phyloP scores from a whole-genome alignment of 2,888 invertebrate species.

The Xestia xanthographa region DNA sequence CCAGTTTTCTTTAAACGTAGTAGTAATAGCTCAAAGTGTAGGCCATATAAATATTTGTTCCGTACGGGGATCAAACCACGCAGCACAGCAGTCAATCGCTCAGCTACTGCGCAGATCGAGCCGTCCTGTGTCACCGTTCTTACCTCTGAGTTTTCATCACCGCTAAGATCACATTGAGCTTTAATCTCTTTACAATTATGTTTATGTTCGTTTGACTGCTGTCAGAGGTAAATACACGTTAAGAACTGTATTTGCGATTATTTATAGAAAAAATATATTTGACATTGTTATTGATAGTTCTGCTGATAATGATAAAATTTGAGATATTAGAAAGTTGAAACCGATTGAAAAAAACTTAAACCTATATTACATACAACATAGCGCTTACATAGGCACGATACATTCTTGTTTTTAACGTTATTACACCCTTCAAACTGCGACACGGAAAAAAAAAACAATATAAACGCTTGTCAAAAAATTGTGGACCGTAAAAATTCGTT shows the following conservation, averaged over 20 bases:
- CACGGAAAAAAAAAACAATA: not conserved
- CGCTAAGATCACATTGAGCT: not conserved
- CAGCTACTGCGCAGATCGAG: no score
- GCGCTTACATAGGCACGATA: not conserved
- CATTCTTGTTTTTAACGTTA: not conserved
- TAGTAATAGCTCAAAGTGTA: no score
- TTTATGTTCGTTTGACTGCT: not conserved
- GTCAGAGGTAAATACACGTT: not conserved
- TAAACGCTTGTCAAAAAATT: conserved; percentile 18
- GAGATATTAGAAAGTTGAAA: not conserved
- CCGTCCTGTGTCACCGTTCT: not conserved
- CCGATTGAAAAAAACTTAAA: not conserved
- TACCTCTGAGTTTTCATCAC: not conserved
- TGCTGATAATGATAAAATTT: not conserved
- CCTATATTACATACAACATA: not conserved
- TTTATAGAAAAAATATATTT: not conserved
- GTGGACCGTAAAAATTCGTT: conserved; percentile 14
- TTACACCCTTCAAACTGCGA: not conserved
- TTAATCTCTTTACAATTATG: not conserved
- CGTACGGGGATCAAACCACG: no score
- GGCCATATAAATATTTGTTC: no score
- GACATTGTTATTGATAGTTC: not conserved
- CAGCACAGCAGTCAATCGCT: no score
- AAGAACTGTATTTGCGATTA: not conserved
- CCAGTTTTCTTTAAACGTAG: no score